Base-by-base conservation (phyloP, 2,113 vertebrate species). In the Rhabdomys dilectus region DNA sequence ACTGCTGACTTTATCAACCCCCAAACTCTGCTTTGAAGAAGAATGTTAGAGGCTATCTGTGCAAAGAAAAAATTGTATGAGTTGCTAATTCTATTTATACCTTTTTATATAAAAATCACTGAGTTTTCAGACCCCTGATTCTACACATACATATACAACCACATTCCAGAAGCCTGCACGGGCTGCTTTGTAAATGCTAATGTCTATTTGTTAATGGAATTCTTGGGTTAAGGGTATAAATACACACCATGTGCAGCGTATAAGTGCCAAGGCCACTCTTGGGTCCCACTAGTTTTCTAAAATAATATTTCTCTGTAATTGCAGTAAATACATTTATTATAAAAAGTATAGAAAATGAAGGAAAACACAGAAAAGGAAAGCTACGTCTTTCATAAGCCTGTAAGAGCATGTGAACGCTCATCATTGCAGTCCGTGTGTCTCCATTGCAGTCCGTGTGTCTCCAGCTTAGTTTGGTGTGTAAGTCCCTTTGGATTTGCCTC, bases 91-190 rank as follows among this genome's bases (percentile, higher is more conserved):
- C 93, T 96, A 89, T 90, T 77, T 95, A 95, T 88, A 89, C 89
- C 73, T 97, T 96, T 97, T 94, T 93, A 91, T 56, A 93, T 93
- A 96, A 96, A 96, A 93, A 97, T 89, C 95, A 72, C 80, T 93
- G 86, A 39, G 82, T 96, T 96, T 95, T 97, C 94, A 89, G 92
- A 95, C 51, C 91, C 85, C 93, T 93, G 87, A 7, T 80, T 88
- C 93, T 85, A 26, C 51, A 56, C 58, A 53, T 13, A 91, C 45
- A 86, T 66, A 66, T 2, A 66, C 78, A 90, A 96, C 66, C 86
- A 76, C 92, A 91, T 93, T 91, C 89, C 45, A 91, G 56, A 86
- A 96, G 86, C 21, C 89, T 89, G 73, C 53, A 0, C 36, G 91
- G 66, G 51, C 48, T 97, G 80, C 70, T 95, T 85, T 88, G 70